Base-by-base conservation (phyloP, 2,113 vertebrate genomes). In the Zosterops japonicus region DNA sequence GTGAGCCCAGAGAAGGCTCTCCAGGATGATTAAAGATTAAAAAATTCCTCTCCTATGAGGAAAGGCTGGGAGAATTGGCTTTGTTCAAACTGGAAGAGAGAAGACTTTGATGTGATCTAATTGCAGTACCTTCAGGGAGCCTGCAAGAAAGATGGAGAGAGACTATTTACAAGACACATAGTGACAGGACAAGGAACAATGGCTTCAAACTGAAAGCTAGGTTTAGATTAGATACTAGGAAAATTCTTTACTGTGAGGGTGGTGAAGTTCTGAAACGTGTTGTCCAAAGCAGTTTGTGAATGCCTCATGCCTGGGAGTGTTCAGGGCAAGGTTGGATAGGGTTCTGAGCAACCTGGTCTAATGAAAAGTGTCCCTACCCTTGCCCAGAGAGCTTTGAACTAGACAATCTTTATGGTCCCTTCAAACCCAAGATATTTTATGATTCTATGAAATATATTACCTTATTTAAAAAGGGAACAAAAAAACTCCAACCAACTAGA, bases 401-500 rank as follows among this genome's bases (percentile, higher is more conserved):
- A 29, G 14, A 11, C n/a, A 6, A n/a, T 11, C 15, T 24, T 82
- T 39, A 60, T 24, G 15, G 19, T 74, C 19, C 8, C 5, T 52
- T 74, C 8, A 24, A 39, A 52, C 5, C 10, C 33, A 67, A 74
- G 6, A 8, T 7, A 52, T 67, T 81, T 56, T 36, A 29, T 33
- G 13, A 28, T 67, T 67, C 33, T 67, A 5, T 67, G 6, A 75
- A 67, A 67, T 82, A n/a, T 6, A 39, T 79, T 72, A 5, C 2
- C 1, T 69, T 82, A 35, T 4, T 41, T 53, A 83, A 23, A 68
- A 53, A 60, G 24, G 1, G 12, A 9, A 36, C 13, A 35, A 12
- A 13, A 22, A n/a, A 23, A 23, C 8, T 3, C 5, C 11, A 11
- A 24, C 1, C 2, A 67, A 29, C 5, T 16, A 39, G 41, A 27